Percentiles rank a stretch among this genome's conserved stretches.
phyloP scores from a whole-genome alignment of 2,113 vertebrate species.

The Actenoides hombroni region DNA sequence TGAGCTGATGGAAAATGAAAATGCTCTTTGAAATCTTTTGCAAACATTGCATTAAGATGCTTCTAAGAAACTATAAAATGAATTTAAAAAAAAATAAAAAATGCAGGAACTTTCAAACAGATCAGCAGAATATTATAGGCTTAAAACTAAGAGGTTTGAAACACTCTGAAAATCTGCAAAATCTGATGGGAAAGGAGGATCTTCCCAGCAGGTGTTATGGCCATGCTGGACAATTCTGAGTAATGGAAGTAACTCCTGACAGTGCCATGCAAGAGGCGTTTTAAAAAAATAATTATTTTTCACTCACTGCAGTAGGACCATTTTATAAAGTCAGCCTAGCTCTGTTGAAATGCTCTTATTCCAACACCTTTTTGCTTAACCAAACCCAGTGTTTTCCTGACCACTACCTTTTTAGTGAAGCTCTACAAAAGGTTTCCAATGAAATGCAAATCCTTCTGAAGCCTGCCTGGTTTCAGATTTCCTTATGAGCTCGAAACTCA shows the following conservation, averaged over 20 bases:
- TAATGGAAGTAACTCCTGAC: not conserved
- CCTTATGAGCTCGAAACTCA: conserved; percentile 22
- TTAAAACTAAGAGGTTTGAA: not conserved
- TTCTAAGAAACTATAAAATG: not conserved
- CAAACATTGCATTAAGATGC: not conserved
- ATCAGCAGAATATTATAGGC: not conserved
- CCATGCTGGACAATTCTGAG: not conserved
- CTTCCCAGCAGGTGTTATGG: not conserved
- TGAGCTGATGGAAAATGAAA: not conserved
- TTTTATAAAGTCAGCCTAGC: not conserved
- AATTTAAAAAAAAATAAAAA: not conserved
- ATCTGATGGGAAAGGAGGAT: not conserved
- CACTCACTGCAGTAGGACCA: not conserved
- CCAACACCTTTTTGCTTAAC: not conserved
- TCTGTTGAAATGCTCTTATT: not conserved
- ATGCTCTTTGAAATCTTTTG: not conserved
- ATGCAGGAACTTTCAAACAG: not conserved
- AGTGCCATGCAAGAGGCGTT: not conserved
- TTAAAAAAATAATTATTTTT: not conserved
- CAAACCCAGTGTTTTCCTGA: not conserved
- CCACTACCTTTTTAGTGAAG: not conserved
- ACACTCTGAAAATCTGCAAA: not conserved
- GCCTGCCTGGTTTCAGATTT: conserved; percentile 26
- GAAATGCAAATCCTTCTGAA: conserved; percentile 48
- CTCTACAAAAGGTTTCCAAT: not conserved